Conservation (phyloP, 2,797 vertebrate genomes). For the Anabacerthia variegaticeps region DNA sequence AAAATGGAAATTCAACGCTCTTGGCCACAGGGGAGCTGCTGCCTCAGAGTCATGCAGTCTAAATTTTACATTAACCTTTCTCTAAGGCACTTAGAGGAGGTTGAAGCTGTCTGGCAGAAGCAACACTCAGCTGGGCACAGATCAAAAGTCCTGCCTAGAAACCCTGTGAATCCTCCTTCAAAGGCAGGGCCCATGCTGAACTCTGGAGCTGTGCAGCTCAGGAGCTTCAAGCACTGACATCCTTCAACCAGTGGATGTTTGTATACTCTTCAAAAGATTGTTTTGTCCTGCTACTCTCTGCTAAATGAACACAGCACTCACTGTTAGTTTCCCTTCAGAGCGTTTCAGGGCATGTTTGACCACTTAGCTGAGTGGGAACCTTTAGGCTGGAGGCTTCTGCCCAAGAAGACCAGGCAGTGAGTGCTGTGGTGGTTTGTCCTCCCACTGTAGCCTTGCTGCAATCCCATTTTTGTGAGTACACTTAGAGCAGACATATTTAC, state of each 20-base stretch:
- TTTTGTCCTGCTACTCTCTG: not conserved
- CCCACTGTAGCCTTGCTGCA: not conserved
- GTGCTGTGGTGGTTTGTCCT: not conserved
- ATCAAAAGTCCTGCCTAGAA: not conserved
- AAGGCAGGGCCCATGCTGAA: not conserved
- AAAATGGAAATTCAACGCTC: not conserved
- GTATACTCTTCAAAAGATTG: not conserved
- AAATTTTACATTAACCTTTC: not conserved
- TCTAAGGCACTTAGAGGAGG: not conserved
- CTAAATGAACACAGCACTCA: not conserved
- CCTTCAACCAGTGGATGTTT: not conserved
- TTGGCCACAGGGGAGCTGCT: not conserved
- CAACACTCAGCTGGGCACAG: not conserved
- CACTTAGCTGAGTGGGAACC: not conserved
- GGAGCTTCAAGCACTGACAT: not conserved
- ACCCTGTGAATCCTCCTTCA: not conserved
- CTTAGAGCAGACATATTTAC: not conserved
- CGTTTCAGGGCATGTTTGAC: not conserved
- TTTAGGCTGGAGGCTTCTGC: not conserved
- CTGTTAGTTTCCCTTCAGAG: not conserved
- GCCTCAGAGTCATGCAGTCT: not conserved
- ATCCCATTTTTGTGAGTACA: not conserved
- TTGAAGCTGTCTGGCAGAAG: not conserved
- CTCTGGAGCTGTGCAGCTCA: not conserved
- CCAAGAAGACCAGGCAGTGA: not conserved